A percentile compares a stretch with the other conserved stretches of the same genome.
Conservation (phyloP, 2,888 invertebrate species). For the Augiades crinisus region DNA sequence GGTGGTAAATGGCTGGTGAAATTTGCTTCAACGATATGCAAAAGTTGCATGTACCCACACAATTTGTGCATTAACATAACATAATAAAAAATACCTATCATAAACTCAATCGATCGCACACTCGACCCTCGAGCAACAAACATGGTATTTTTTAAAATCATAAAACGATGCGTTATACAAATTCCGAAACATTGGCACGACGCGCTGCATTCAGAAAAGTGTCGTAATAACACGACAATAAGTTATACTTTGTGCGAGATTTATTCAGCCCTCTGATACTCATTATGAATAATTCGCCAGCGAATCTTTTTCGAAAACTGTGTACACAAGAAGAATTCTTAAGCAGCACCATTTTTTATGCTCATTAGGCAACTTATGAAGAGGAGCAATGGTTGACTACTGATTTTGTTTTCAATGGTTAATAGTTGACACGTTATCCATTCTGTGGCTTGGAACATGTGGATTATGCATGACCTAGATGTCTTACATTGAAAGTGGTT, state of each 20-base stretch:
- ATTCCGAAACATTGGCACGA: slow-evolving; percentile 62
- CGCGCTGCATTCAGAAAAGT: slow-evolving; percentile 56
- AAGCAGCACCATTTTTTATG: slow-evolving; percentile 47
- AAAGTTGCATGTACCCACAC: slow-evolving; percentile 47
- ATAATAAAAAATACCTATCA: slow-evolving; percentile 69
- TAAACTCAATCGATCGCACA: slow-evolving; percentile 63
- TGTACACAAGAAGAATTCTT: slow-evolving; percentile 69
- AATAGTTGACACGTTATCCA: neutral
- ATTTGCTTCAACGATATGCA: slow-evolving; percentile 20
- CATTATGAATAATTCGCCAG: slow-evolving; percentile 72
- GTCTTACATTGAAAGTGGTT: neutral
- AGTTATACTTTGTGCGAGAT: slow-evolving; percentile 61
- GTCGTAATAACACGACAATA: slow-evolving; percentile 58
- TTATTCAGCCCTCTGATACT: slow-evolving; percentile 51
- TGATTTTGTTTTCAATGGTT: neutral
- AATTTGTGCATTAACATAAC: slow-evolving; percentile 69
- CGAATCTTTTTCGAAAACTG: slow-evolving; percentile 68
- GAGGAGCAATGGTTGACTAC: neutral
- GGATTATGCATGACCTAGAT: neutral
- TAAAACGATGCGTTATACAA: slow-evolving; percentile 58
- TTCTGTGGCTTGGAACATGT: neutral
- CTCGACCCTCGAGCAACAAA: slow-evolving; percentile 67
- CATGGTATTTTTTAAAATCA: slow-evolving; percentile 54
- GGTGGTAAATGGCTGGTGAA: neutral
- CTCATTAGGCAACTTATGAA: slow-evolving; percentile 16